A percentile compares a stretch with the other conserved stretches of the same genome.
Conservation (phyloP, 2,113 vertebrate genomes). For the Plestiodon gilberti region DNA sequence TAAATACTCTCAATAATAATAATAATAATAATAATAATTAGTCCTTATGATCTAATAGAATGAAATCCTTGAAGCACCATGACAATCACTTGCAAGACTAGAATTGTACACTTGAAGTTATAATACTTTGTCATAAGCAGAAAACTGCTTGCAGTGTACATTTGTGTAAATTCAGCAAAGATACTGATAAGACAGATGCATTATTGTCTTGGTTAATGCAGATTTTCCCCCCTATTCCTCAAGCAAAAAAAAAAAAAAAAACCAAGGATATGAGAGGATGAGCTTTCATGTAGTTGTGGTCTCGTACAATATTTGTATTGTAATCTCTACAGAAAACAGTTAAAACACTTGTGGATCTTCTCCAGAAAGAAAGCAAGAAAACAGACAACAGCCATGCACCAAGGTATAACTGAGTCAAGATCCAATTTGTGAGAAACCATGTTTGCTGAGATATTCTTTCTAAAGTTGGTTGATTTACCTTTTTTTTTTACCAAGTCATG, state of each 20-base stretch:
- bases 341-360: conserved; percentile 50
- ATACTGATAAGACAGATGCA: background rate
- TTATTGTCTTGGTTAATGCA: conserved; percentile 34
- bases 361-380: conserved; percentile 19
- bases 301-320: conserved; percentile 27
- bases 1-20: too few species aligned
- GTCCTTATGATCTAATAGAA: background rate
- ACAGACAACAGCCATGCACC: conserved; percentile 27
- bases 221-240: background rate
- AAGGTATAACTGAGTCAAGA: background rate
- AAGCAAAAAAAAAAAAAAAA: conserved; percentile 49
- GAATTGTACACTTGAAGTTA: background rate
- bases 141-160: background rate
- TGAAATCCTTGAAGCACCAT: background rate
- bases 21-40: too few species aligned
- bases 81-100: background rate
- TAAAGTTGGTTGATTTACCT: accelerated
- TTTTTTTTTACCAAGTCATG: background rate
- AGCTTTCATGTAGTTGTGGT: conserved; percentile 31
- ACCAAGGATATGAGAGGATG: conserved; percentile 31
- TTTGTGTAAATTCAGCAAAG: background rate
- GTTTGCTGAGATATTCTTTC: background rate
- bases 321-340: conserved; percentile 41
- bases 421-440: background rate
- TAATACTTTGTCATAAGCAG: background rate